Evolutionary conservation across 2,113 vertebrate species (phyloP).

Genomic region (Tringa solitaria): DNA sequence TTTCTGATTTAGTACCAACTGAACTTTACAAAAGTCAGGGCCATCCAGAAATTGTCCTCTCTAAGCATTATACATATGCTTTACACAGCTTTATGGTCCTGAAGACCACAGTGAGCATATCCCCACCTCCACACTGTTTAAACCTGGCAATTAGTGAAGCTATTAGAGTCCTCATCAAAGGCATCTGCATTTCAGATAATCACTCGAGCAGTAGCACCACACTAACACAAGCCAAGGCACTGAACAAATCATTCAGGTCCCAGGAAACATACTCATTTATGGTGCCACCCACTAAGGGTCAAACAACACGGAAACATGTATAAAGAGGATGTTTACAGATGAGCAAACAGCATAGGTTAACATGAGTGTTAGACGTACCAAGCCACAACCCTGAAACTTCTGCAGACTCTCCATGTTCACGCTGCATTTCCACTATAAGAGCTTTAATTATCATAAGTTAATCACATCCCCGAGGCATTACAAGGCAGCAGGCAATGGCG

Average conservation of each 20-base stretch:
- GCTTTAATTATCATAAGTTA: slow-evolving; percentile 62
- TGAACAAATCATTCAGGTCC: neutral
- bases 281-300: neutral
- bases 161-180: neutral
- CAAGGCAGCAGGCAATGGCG: neutral
- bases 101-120: neutral
- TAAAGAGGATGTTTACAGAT: neutral
- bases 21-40: neutral
- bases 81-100: neutral
- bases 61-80: neutral
- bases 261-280: neutral
- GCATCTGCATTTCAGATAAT: neutral
- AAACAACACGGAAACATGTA: neutral
- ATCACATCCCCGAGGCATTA: slow-evolving; percentile 38
- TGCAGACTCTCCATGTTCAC: neutral
- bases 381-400: neutral
- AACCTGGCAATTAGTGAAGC: neutral
- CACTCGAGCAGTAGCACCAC: neutral
- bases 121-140: neutral
- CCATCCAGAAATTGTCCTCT: neutral
- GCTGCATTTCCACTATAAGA: slow-evolving; percentile 17
- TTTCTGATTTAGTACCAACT: neutral
- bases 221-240: neutral
- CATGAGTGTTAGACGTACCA: neutral
- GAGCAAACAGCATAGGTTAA: neutral